These are phyloP conservation scores for Drosophila demipolita DNA, from an alignment of 2,888 invertebrate genomes.

Conservation along the genomic window DNA sequence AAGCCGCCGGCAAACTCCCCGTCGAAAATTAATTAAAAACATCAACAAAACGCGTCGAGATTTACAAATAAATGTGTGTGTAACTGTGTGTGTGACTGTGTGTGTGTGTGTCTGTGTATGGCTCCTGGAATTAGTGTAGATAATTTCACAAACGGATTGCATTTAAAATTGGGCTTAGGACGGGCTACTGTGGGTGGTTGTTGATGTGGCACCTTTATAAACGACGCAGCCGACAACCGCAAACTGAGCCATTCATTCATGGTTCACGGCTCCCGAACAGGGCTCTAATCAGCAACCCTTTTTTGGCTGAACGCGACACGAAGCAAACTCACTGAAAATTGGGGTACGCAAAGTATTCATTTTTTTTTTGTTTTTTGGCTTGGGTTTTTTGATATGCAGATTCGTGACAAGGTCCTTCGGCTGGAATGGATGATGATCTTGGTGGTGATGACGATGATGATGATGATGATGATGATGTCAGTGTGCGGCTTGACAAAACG, in stretches of 20 bases:
- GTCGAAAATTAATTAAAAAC: constrained; percentile 78
- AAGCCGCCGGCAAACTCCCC: constrained; percentile 9
- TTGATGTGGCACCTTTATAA: constrained; percentile 72
- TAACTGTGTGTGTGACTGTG: constrained; percentile 6
- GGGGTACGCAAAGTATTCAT: constrained; percentile 45
- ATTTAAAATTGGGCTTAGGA: constrained; percentile 23
- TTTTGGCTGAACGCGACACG: constrained; percentile 40
- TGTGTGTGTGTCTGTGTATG: constrained; percentile 7
- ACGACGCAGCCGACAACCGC: constrained; percentile 60
- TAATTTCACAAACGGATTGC: constrained; percentile 58
- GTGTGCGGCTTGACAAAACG: constrained; percentile 77
- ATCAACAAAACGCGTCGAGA: constrained; percentile 74
- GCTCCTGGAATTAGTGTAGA: constrained; percentile 71
- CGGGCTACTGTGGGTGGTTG: constrained; percentile 39
- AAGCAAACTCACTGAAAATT: constrained; percentile 41
- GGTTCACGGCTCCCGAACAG: constrained; percentile 65
- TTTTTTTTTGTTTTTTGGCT: constrained; percentile 16
- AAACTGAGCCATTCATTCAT: constrained; percentile 70
- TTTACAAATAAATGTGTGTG: constrained; percentile 54
- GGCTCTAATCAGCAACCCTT: constrained; percentile 78
- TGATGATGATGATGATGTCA: constrained; percentile 68
- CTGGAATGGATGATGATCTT: constrained; percentile 21
- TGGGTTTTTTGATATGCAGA: constrained; percentile 82
- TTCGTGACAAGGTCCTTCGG: constrained; percentile 59
- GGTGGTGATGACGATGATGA: constrained; percentile 23